Conservation (phyloP, 2,888 invertebrate species). For the Arctia plantaginis region DNA sequence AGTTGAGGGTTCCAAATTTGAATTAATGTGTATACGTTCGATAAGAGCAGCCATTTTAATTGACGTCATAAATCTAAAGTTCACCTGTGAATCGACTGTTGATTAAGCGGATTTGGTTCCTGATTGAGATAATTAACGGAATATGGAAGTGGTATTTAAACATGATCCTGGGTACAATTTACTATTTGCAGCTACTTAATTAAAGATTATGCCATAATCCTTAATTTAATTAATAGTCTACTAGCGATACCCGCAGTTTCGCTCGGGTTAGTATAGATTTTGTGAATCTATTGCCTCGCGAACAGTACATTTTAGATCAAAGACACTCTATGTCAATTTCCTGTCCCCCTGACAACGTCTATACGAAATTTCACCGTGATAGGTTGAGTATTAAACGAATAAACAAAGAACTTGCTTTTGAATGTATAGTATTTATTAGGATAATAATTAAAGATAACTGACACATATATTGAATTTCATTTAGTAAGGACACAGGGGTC, state of each 20-base stretch:
- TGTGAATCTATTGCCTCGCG: not conserved
- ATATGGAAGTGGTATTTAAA: constrained; percentile 9
- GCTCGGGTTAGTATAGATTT: not conserved
- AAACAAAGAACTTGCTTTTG: too few species aligned
- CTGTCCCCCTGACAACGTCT: too few species aligned
- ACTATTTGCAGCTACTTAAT: not conserved
- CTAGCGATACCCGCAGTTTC: not conserved
- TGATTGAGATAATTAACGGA: constrained; percentile 21
- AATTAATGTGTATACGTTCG: constrained; percentile 48
- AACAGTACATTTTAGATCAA: not conserved
- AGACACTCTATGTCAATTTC: not conserved
- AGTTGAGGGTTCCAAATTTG: constrained; percentile 29
- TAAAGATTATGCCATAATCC: not conserved
- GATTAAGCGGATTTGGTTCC: constrained; percentile 31
- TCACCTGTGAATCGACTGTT: constrained; percentile 48
- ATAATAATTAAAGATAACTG: too few species aligned
- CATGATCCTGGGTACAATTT: constrained; percentile 1
- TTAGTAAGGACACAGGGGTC: too few species aligned
- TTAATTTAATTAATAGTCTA: not conserved
- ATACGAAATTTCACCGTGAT: too few species aligned
- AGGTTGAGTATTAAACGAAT: too few species aligned
- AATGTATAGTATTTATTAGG: too few species aligned
- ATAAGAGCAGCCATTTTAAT: constrained; percentile 50
- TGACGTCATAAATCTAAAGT: constrained; percentile 50
- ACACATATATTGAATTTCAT: too few species aligned